Conservation (phyloP, 2,888 invertebrate species). For the Chaetogeoica ovagalla region DNA sequence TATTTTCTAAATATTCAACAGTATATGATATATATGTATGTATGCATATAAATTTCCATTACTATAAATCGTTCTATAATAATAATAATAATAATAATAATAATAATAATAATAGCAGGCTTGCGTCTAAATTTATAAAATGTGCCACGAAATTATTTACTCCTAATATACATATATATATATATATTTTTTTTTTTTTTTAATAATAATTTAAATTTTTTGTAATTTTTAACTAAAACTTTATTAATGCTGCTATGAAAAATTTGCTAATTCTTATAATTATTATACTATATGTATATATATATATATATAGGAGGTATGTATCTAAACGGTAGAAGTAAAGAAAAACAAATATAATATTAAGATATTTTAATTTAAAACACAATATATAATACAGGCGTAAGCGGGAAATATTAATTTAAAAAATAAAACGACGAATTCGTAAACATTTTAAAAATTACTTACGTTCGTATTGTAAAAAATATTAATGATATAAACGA, state of each 20-base stretch:
- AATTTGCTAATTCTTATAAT: not conserved
- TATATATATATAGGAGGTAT: not conserved
- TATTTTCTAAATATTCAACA: constrained; percentile 35
- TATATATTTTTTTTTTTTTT: no score
- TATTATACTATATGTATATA: not conserved
- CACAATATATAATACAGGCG: not conserved
- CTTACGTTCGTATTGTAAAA: constrained; percentile 8
- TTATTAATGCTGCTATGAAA: no score
- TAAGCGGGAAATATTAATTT: not conserved
- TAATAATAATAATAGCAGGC: no score
- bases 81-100: no score
- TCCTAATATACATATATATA: not conserved
- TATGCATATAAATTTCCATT: not conserved
- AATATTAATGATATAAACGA: constrained; percentile 13
- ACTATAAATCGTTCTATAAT: not conserved
- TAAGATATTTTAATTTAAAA: not conserved
- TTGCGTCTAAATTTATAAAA: not conserved
- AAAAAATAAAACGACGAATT: constrained; percentile 3
- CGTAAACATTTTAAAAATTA: constrained; percentile 7
- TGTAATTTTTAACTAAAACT: not conserved
- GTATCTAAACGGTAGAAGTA: not conserved
- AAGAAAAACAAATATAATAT: not conserved
- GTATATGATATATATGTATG: no score
- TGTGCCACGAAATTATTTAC: not conserved
- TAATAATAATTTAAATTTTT: not conserved